Evolutionary conservation across 2,113 vertebrate species (phyloP).

Genomic region (Lampris incognitus): DNA sequence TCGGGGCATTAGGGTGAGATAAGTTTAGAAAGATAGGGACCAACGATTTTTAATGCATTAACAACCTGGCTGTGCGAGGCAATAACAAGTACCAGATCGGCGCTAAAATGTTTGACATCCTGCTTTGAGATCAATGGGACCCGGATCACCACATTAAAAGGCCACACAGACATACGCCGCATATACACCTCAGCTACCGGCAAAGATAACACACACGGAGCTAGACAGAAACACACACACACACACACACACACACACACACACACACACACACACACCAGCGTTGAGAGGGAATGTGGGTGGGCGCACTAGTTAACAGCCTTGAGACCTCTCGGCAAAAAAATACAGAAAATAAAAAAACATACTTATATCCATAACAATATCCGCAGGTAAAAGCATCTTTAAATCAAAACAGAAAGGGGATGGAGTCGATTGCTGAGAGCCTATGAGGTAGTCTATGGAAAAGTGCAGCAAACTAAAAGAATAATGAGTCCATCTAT

Average conservation of each 20-base stretch:
- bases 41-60: conserved; percentile 87
- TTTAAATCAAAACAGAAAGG: conserved; percentile 76
- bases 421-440: conserved; percentile 70
- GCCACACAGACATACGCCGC: conserved; percentile 60
- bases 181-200: conserved; percentile 63
- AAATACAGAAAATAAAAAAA: conserved; percentile 70
- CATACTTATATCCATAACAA: conserved; percentile 78
- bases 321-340: conserved; percentile 64
- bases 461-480: conserved; percentile 74
- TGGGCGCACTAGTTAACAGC: conserved; percentile 69
- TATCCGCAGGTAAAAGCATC: conserved; percentile 82
- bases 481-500: conserved; percentile 79
- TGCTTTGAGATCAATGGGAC: conserved; percentile 82
- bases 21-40: conserved; percentile 81
- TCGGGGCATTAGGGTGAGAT: conserved; percentile 80
- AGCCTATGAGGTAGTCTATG: conserved; percentile 64
- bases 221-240: conserved; percentile 15
- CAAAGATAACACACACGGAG: conserved; percentile 64
- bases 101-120: conserved; percentile 88
- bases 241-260: conserved; percentile 24
- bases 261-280: conserved; percentile 15
- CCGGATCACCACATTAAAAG: conserved; percentile 69
- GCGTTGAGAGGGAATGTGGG: conserved; percentile 60
- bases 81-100: conserved; percentile 82
- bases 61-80: conserved; percentile 78